Conservation (phyloP, 1,140 invertebrate species). For the Trichoplusia ni region DNA sequence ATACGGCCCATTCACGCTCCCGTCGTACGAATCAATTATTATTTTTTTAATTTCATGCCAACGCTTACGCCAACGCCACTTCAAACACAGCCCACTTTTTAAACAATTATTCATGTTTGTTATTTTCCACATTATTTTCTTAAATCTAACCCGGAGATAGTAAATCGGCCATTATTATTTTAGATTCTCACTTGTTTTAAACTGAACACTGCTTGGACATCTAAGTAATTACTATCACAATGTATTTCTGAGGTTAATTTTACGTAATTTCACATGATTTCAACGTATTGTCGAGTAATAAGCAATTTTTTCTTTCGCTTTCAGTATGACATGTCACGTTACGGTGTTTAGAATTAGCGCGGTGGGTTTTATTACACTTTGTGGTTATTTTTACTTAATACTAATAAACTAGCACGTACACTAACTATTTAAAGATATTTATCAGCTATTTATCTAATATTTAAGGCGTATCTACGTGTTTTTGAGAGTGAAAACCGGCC, state of each 20-base stretch:
- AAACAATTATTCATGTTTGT: conserved; percentile 54
- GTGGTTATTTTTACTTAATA: conserved; percentile 29
- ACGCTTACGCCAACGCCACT: conserved; percentile 76
- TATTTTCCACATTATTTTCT: conserved; percentile 38
- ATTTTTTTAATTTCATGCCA: conserved; percentile 54
- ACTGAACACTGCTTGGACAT: conserved; percentile 31
- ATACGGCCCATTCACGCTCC: conserved; percentile 34
- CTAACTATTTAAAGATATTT: conserved; percentile 43
- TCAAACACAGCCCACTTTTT: conserved; percentile 55
- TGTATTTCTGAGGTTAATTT: conserved; percentile 22
- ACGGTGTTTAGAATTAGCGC: conserved; percentile 40
- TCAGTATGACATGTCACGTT: conserved; percentile 55
- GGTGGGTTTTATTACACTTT: conserved; percentile 31
- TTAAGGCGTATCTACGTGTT: conserved; percentile 70
- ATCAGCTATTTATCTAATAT: conserved; percentile 55
- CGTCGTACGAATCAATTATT: conserved; percentile 16
- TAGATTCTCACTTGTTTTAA: conserved; percentile 18
- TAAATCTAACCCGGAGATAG: conserved; percentile 57
- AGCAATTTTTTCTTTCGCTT: conserved; percentile 32
- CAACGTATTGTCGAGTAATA: conserved; percentile 25
- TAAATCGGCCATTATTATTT: conserved; percentile 61
- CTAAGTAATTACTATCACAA: conserved; percentile 38
- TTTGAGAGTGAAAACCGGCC: conserved; percentile 66
- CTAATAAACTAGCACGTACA: conserved; percentile 27
- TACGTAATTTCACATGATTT: conserved; percentile 41